Conservation (phyloP, 1,140 invertebrate genomes). For the Homalodisca vitripennis region DNA sequence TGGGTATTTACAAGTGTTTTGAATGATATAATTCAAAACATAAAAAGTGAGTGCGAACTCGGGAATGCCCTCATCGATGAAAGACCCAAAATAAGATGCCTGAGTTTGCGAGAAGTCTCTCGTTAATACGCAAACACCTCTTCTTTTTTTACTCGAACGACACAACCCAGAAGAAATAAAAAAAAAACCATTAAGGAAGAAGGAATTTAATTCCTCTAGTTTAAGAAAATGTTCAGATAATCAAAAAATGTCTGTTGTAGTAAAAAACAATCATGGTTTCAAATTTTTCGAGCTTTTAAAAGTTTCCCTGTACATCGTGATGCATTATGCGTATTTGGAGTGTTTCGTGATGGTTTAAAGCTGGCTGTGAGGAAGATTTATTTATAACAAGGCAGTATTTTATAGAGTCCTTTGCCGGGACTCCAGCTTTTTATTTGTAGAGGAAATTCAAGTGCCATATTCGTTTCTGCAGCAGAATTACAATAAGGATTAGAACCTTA, state of each 20-base stretch:
- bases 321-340: not conserved
- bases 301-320: not conserved
- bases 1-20: not conserved
- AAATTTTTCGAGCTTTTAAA: not conserved
- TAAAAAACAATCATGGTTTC: not conserved
- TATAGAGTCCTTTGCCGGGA: no score
- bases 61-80: not conserved
- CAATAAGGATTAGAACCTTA: no score
- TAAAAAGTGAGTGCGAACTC: not conserved
- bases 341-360: no score
- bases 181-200: not conserved
- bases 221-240: not conserved
- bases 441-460: no score
- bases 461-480: no score
- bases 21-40: not conserved
- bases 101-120: not conserved
- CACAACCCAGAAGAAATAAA: not conserved
- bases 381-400: no score
- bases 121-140: not conserved
- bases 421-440: no score
- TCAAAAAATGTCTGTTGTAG: not conserved
- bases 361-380: no score
- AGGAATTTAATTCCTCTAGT: not conserved
- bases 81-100: not conserved
- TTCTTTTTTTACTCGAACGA: not conserved